A percentile compares a stretch with the other conserved stretches of the same genome.
phyloP scores from a whole-genome alignment of 2,888 invertebrate genomes.

The Deroplatys truncata region DNA sequence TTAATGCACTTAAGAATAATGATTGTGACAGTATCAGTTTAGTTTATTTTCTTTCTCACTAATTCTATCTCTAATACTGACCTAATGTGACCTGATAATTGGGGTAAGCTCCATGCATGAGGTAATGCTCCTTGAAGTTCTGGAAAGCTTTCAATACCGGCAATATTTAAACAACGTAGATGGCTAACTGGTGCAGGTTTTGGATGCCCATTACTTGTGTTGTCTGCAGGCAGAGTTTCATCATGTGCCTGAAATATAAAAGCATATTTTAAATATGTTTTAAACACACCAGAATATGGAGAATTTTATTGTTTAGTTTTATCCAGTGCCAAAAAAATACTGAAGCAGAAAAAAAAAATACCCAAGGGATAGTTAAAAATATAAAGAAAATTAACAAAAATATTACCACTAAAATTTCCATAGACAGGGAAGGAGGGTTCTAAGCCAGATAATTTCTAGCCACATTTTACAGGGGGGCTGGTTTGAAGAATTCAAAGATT shows the following conservation, averaged over 20 bases:
- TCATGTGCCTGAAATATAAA: slow-evolving; percentile 26
- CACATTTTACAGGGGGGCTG: too few species aligned
- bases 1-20: background rate
- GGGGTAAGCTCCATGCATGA: slow-evolving; percentile 73
- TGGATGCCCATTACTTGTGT: slow-evolving; percentile 23
- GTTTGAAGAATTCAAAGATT: too few species aligned
- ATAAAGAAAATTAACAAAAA: too few species aligned
- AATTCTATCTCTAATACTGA: slow-evolving; percentile 19
- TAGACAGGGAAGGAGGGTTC: too few species aligned
- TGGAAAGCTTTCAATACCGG: slow-evolving; percentile 74
- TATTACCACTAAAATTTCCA: too few species aligned
- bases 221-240: slow-evolving; percentile 27
- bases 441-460: too few species aligned
- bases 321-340: too few species aligned
- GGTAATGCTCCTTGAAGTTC: slow-evolving; percentile 64
- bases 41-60: background rate
- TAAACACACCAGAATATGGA: background rate
- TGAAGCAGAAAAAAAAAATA: too few species aligned
- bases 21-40: too few species aligned
- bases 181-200: slow-evolving; percentile 4
- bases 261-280: background rate
- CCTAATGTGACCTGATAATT: slow-evolving; percentile 46
- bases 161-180: slow-evolving; percentile 66
- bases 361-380: too few species aligned
- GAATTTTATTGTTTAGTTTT: too few species aligned